Evolutionary conservation across 2,113 vertebrate species (phyloP), one percentile per base, ranked within the genome.

Genomic region (Myiozetetes cayanensis): DNA sequence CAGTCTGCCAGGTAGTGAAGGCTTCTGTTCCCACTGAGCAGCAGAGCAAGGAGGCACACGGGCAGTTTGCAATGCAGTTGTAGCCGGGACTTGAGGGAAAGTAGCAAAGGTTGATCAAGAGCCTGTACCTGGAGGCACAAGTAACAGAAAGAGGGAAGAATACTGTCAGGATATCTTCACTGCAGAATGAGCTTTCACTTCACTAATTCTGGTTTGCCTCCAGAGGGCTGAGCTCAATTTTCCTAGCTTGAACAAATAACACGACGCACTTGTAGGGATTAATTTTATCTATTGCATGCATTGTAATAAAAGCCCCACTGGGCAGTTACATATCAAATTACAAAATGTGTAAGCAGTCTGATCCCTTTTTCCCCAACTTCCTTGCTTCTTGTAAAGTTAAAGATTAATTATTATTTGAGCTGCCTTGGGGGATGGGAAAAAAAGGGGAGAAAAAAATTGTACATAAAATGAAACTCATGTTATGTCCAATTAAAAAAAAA

Each of bases 241-340:
- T 87, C 35, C 58, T 79, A 85, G 85, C 87, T 87, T 87, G 92
- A 95, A 91, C 74, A 92, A 92, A 91, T 89, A 96, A 87, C 82
- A 85, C 0, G 0, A 25, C 1, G 0, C 75, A 85, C 81, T 95
- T 94, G 85, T 90, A 93, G 14, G 92, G 96, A 96, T 96, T 96
- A 94, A 82, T 95, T 94, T 93, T 94, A 93, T 94, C 92, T 96
- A 21, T 65, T 85, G 58, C 41, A 49, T 65, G 58, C 58, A 91
- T 94, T 96, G 87, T 95, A 93, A 93, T 94, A 96, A 95, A 89
- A 94, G 18, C n/a, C 78, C 93, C 78, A 72, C 58, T 93, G 82
- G 92, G 90, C 52, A 91, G 82, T 72, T 93, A 87, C 92, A 72
- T 86, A 95, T 73, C 90, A 89, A 94, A 96, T 95, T 96, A 91